Evolutionary conservation across 2,888 invertebrate genomes (phyloP), one percentile per base, ranked within the genome.

Genomic region (Harmothoe impar): DNA sequence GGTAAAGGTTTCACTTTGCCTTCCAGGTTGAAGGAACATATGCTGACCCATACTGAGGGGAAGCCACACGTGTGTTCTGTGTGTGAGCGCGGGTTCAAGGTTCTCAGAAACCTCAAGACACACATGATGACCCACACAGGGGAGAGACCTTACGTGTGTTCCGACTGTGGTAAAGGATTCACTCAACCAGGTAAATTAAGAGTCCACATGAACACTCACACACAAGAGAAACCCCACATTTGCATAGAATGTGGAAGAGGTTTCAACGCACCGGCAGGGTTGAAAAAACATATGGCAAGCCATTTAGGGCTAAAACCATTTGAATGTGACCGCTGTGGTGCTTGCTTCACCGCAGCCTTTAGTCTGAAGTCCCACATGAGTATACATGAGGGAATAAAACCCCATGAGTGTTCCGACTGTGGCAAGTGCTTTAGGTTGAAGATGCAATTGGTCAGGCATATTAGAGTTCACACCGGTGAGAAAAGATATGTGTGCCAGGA

Each of bases 41-140:
- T 29, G 29, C 12, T 52, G 25, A 72, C 31, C 0, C 89, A 89
- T 54, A 89, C 89, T 12, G 89, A 78, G 12, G 78, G 77, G n/a
- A 89, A 78, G 31, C 78, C 89, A 10, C 35, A 78, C 31, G n/a
- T 25, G 51, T 89, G 89, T 51, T 17, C 35, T 35, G 10, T 35
- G 7, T 89, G 89, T 78, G 89, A 78, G 12, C 20, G 43, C 5
- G 43, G 51, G n/a, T 89, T 89, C 31, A 23, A 17, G 17, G 25
- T 23, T 23, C 77, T 17, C 15, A 0, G n/a, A 0, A 23, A 52
- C 17, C 52, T 89, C 10, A 89, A 25, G 23, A 52, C 51, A 12
- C 89, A 89, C 25, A 51, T 89, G 77, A n/a, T 17, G 78, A 78
- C 31, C n/a, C 89, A 89, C 33, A 89, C 89, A 23, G 89, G 77